These are phyloP conservation scores for Listronotus bonariensis DNA, from an alignment of 1,140 invertebrate genomes.

Conservation along the genomic window DNA sequence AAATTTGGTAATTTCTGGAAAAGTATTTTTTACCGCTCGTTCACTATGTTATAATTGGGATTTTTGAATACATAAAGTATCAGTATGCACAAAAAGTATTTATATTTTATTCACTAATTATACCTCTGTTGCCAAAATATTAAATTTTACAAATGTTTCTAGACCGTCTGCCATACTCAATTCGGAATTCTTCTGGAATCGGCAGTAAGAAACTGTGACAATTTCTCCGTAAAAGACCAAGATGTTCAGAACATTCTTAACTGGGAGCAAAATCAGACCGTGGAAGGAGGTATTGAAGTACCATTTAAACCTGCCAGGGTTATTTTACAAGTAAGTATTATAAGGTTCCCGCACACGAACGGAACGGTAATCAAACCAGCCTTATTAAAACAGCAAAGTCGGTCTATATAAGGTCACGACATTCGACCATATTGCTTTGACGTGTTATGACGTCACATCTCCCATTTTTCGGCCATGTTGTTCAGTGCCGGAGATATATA, in stretches of 20 bases:
- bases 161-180: slow-evolving; percentile 89
- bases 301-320: slow-evolving; percentile 95
- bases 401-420: too few relatives aligned
- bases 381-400: too few relatives aligned
- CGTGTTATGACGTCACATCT: too few relatives aligned
- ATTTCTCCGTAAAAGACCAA: slow-evolving; percentile 82
- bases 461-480: too few relatives aligned
- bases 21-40: too few relatives aligned
- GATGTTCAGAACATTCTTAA: slow-evolving; percentile 93
- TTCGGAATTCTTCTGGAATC: slow-evolving; percentile 92
- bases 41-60: too few relatives aligned
- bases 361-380: too few relatives aligned
- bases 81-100: slow-evolving; percentile 15
- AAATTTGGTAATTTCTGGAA: too few relatives aligned
- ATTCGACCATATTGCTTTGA: too few relatives aligned
- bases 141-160: slow-evolving; percentile 46
- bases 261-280: slow-evolving; percentile 80
- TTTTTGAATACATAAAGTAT: slow-evolving; percentile 3
- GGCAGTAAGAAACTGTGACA: slow-evolving; percentile 94
- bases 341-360: too few relatives aligned
- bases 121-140: neutral
- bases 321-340: slow-evolving; percentile 85
- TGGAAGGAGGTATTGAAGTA: slow-evolving; percentile 81
- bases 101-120: neutral
- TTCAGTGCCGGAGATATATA: too few relatives aligned